Conservation (phyloP, 2,888 invertebrate species). For the Chymomyza amoena region DNA sequence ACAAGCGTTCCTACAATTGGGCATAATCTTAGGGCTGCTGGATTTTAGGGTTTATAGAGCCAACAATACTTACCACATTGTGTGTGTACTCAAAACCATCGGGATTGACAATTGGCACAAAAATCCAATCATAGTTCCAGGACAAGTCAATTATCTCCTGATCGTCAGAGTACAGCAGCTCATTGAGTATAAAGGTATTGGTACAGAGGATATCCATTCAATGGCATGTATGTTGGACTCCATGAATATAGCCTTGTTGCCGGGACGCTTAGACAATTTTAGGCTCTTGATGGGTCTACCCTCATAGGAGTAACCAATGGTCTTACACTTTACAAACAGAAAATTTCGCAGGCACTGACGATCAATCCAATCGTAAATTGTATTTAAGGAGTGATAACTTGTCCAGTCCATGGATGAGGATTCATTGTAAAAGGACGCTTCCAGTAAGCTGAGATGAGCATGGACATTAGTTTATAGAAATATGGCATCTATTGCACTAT, state of each 20-base stretch:
- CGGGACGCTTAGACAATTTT: conserved; percentile 29
- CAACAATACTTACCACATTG: conserved; percentile 12
- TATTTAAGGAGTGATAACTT: conserved; percentile 29
- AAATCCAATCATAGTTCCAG: conserved; percentile 42
- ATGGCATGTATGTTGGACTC: conserved; percentile 49
- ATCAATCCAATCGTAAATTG: conserved; percentile 41
- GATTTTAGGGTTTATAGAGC: background rate
- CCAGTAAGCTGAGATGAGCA: background rate
- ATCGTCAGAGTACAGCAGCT: conserved; percentile 24
- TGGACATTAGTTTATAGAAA: too few species aligned
- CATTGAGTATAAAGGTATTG: conserved; percentile 33
- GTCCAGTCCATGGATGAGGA: conserved; percentile 34
- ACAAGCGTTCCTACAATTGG: conserved; percentile 19
- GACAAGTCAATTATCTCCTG: conserved; percentile 7
- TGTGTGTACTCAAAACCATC: conserved; percentile 44
- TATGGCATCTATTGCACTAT: too few species aligned
- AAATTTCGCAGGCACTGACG: conserved; percentile 1
- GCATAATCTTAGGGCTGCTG: background rate
- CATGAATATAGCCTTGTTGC: conserved; percentile 46
- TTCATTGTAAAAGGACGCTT: background rate
- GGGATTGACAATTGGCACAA: conserved; percentile 45
- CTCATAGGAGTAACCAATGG: conserved; percentile 43
- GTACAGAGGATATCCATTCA: conserved; percentile 51
- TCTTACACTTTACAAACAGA: background rate
- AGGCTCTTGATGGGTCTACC: conserved; percentile 40